Base-by-base conservation (phyloP, 2,888 invertebrate species). In the Crossocerus cetratus region DNA sequence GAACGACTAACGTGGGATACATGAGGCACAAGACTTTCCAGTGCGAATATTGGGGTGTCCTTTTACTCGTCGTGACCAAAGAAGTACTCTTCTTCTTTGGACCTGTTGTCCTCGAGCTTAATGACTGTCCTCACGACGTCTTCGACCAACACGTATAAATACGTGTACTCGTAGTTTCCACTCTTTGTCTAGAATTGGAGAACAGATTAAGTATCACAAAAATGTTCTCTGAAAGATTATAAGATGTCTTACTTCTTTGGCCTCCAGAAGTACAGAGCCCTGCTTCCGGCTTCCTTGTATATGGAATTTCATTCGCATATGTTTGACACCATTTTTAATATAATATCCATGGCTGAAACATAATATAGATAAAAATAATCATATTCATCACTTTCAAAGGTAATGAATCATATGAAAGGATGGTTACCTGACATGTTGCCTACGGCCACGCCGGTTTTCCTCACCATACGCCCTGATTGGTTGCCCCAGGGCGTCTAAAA, bases 381-480 rank as follows among this genome's bases (percentile, higher is more conserved):
- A 5, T 21, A 32, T 32, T 4, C 11, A 11, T 2, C 32, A 32
- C 32, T 1, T 8, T 1, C 11, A 11, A 8, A 5, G 32, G 8
- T 32, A 32, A 32, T 32, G 11, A 49, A 49, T 1, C 3, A n/a
- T 16, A 2, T 2, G n/a, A 3, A 22, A 20, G 22, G 43, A 14
- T 14, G 13, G 44, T 18, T 89, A 93, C 93, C 91, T 95, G 54
- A 97, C 95, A 91, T 97, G 97, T 77, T 95, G 94, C 55, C 97
- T 92, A 74, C 97, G 92, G 53, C 98, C 94, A 79, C 98, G 92
- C 20, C 95, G 92, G 0, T 95, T 95, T 88, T 96, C 96, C 90
- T 98, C 97, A 0, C 98, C 98, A 90, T 93, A 96, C 1, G 96
- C 96, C 89, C 95, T 97, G 43, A 98, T 95, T 4, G 98, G 97